Evolutionary conservation across 2,888 invertebrate species (phyloP).

Genomic region (Cremastinae sp.): DNA sequence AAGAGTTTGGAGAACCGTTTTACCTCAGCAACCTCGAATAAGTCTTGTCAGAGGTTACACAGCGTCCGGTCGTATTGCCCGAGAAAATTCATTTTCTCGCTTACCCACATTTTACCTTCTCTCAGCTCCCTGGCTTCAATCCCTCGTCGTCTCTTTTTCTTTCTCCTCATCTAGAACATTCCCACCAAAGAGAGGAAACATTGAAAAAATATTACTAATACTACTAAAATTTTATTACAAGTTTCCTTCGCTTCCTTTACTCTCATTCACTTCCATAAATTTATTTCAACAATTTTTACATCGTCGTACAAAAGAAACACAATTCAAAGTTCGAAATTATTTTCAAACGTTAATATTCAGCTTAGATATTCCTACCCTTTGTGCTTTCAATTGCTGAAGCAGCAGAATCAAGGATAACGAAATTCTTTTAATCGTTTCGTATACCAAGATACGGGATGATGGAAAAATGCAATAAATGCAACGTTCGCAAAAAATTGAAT

Average conservation of each 20-base stretch:
- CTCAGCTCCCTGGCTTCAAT: too few relatives aligned
- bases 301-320: too few relatives aligned
- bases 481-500: background rate
- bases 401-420: background rate
- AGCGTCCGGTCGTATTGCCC: background rate
- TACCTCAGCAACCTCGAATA: slow-evolving; percentile 22
- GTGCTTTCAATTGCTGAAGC: background rate
- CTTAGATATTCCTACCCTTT: too few relatives aligned
- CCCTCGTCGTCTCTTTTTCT: too few relatives aligned
- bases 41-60: background rate
- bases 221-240: too few relatives aligned
- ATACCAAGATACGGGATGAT: background rate
- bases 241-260: too few relatives aligned
- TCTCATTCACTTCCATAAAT: background rate
- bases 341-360: too few relatives aligned
- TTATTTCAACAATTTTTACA: too few relatives aligned
- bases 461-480: background rate
- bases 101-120: background rate
- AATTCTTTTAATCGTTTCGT: background rate
- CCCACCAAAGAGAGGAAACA: too few relatives aligned
- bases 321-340: too few relatives aligned
- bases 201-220: too few relatives aligned
- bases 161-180: too few relatives aligned
- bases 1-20: slow-evolving; percentile 27
- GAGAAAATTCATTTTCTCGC: slow-evolving; percentile 20